Evolutionary conservation across 2,797 vertebrate species (phyloP).

Genomic region (Phalanger gymnotis): DNA sequence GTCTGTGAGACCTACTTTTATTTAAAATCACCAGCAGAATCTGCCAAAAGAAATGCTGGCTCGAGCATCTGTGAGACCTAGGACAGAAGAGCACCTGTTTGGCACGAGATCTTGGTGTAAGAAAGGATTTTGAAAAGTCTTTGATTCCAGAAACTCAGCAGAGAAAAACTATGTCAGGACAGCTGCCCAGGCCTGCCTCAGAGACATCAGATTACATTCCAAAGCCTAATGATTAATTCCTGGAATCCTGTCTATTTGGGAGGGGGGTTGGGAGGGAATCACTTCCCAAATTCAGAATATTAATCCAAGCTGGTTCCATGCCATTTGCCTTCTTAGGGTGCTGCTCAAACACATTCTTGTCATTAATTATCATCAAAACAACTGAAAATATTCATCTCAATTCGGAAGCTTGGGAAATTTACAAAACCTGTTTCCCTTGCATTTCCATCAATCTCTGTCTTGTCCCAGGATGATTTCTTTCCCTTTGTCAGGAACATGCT

Average conservation of each 20-base stretch:
- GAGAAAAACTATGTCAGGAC: slow-evolving; percentile 48
- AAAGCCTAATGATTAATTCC: slow-evolving; percentile 67
- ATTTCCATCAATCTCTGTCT: slow-evolving; percentile 14
- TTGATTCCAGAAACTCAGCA: slow-evolving; percentile 57
- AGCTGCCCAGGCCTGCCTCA: slow-evolving; percentile 51
- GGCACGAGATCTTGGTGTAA: slow-evolving; percentile 63
- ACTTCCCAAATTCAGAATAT: slow-evolving; percentile 54
- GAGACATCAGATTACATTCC: slow-evolving; percentile 63
- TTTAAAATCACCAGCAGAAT: slow-evolving; percentile 54
- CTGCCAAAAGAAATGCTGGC: slow-evolving; percentile 27
- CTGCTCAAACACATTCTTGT: slow-evolving; percentile 10
- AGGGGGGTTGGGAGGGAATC: slow-evolving; percentile 6
- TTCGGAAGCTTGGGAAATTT: not conserved
- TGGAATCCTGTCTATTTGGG: slow-evolving; percentile 40
- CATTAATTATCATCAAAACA: slow-evolving; percentile 54
- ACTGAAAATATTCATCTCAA: slow-evolving; percentile 29
- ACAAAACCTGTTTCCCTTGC: not conserved
- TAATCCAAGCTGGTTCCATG: slow-evolving; percentile 43
- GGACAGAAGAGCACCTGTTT: slow-evolving; percentile 65
- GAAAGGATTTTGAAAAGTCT: slow-evolving; percentile 62
- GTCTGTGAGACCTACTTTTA: slow-evolving; percentile 25
- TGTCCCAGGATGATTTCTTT: not conserved
- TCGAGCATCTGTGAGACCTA: slow-evolving; percentile 53
- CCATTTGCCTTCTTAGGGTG: slow-evolving; percentile 44
- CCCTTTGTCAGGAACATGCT: not conserved